Evolutionary conservation across 1,140 invertebrate species (phyloP).

Genomic region (Drosophila takahashii): DNA sequence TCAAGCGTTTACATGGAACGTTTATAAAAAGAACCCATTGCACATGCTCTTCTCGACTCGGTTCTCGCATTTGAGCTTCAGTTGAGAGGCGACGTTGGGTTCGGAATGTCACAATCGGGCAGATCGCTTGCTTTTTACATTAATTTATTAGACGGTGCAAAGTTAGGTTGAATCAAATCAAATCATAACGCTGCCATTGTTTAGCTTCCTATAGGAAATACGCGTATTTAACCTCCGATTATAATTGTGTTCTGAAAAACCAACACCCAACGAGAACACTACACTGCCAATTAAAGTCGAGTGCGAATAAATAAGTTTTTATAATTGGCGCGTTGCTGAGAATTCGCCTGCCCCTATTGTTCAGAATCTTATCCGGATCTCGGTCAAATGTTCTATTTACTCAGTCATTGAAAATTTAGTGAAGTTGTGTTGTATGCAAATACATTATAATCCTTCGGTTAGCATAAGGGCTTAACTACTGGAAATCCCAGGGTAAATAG

Average conservation of each 20-base stretch:
- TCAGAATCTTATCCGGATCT: slow-evolving; percentile 12
- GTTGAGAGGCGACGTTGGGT: slow-evolving; percentile 20
- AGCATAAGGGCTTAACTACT: slow-evolving; percentile 16
- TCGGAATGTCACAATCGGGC: slow-evolving; percentile 7
- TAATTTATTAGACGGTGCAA: slow-evolving; percentile 8
- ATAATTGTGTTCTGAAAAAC: slow-evolving; percentile 13
- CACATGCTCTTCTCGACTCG: slow-evolving; percentile 1
- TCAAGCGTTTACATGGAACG: slow-evolving; percentile 2
- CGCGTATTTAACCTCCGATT: slow-evolving; percentile 8
- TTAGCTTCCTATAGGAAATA: slow-evolving; percentile 29
- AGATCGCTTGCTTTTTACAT: slow-evolving; percentile 1
- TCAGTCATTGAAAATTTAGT: slow-evolving; percentile 13
- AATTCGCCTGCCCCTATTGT: slow-evolving; percentile 16
- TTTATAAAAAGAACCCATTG: slow-evolving; percentile 6
- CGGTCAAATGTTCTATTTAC: slow-evolving; percentile 29
- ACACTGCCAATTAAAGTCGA: slow-evolving; percentile 39
- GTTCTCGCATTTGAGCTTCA: slow-evolving; percentile 15
- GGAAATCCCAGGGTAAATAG: slow-evolving; percentile 15
- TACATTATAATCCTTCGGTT: not conserved
- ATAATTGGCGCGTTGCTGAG: slow-evolving; percentile 15
- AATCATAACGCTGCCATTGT: slow-evolving; percentile 22
- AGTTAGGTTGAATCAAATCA: slow-evolving; percentile 14
- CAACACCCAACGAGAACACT: slow-evolving; percentile 14
- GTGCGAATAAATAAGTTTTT: slow-evolving; percentile 22
- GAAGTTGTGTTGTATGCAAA: not conserved